These are phyloP conservation scores for Limnephilus auricula DNA, from an alignment of 2,888 invertebrate genomes.

Conservation along the genomic window DNA sequence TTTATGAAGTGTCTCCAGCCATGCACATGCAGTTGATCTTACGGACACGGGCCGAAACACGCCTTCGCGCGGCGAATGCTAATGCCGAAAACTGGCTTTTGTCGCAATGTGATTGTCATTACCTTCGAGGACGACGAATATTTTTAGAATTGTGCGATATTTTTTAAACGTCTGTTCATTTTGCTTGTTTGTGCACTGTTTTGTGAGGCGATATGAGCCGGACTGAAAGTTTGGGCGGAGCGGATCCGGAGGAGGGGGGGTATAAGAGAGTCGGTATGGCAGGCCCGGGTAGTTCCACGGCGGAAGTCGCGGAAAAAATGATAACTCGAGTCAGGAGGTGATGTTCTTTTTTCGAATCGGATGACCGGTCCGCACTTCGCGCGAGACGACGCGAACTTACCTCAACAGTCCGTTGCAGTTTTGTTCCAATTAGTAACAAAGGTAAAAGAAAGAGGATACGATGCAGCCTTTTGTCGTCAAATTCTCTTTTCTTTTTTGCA, in stretches of 20 bases:
- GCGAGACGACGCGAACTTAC: not conserved
- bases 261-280: conserved; percentile 4
- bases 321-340: conserved; percentile 21
- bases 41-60: not conserved
- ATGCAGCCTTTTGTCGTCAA: not conserved
- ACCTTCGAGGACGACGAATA: not conserved
- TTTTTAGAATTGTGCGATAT: not conserved
- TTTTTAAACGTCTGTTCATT: not conserved
- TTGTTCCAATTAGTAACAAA: not conserved
- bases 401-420: not conserved
- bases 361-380: conserved; percentile 26
- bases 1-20: not conserved
- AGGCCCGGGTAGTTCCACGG: conserved; percentile 28
- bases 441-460: not conserved
- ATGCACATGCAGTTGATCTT: not conserved
- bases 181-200: not conserved
- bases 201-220: not conserved
- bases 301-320: conserved; percentile 47
- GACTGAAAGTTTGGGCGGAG: not conserved
- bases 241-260: not conserved
- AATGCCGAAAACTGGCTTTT: conserved; percentile 1
- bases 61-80: conserved; percentile 4
- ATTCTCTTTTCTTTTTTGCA: not conserved
- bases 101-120: conserved; percentile 2
- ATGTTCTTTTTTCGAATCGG: conserved; percentile 42